Percentiles rank a stretch among this genome's conserved stretches.
These are phyloP conservation scores for Tichodroma muraria DNA, from an alignment of 2,113 vertebrate genomes.

Conservation along the genomic window DNA sequence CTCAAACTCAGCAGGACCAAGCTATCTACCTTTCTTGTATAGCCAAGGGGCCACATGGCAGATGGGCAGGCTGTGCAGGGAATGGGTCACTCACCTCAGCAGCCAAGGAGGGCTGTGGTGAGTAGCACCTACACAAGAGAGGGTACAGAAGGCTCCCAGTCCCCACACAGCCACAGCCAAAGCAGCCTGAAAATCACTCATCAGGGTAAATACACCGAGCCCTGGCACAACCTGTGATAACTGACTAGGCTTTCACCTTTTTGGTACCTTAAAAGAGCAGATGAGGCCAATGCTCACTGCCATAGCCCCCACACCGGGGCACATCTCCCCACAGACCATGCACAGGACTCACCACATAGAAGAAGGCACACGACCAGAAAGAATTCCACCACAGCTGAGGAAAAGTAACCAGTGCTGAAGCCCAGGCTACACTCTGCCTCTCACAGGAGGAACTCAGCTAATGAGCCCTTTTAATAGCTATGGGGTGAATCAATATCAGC, in stretches of 20 bases:
- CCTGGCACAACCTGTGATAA: neutral
- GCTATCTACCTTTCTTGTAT: neutral
- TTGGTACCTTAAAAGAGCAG: neutral
- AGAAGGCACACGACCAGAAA: neutral
- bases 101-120: neutral
- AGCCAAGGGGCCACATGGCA: neutral
- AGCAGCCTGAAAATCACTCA: neutral
- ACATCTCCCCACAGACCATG: accelerated
- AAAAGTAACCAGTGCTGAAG: accelerated
- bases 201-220: neutral
- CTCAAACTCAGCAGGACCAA: neutral
- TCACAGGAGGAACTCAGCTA: accelerated
- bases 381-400: neutral
- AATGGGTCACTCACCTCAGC: neutral
- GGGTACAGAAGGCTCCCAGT: neutral
- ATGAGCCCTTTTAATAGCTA: accelerated
- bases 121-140: neutral
- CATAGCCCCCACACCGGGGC: neutral
- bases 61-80: neutral
- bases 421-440: accelerated
- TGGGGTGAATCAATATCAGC: neutral
- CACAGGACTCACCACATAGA: neutral
- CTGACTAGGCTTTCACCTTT: neutral
- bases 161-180: neutral
- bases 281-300: accelerated